Conservation (phyloP, 2,888 invertebrate genomes). For the Andrena camellia region DNA sequence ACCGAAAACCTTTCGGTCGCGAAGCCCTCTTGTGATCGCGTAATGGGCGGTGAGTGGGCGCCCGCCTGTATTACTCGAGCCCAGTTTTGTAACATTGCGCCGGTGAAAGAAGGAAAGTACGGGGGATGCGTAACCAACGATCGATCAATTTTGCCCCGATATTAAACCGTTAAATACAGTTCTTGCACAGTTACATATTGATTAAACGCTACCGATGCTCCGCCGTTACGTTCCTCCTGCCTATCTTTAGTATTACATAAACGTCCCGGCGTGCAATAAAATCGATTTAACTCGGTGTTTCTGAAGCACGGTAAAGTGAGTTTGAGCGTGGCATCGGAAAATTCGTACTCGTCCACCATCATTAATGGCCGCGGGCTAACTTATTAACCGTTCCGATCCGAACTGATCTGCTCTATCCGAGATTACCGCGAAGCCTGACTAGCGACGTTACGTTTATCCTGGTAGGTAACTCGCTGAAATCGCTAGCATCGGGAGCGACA, state of each 20-base stretch:
- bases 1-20: slow-evolving; percentile 55
- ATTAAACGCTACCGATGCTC: background rate
- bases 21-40: slow-evolving; percentile 34
- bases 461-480: background rate
- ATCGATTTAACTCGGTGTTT: background rate
- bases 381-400: background rate
- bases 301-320: background rate
- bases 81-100: background rate
- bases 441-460: background rate
- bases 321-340: background rate
- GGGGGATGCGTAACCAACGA: slow-evolving; percentile 29
- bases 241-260: background rate
- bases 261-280: background rate
- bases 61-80: background rate
- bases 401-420: background rate
- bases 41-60: slow-evolving; percentile 39
- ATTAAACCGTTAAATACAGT: slow-evolving; percentile 10
- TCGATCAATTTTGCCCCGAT: slow-evolving; percentile 20
- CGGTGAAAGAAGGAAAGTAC: slow-evolving; percentile 33
- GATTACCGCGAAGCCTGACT: background rate
- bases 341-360: background rate
- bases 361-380: background rate
- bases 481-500: background rate
- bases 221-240: background rate
- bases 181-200: background rate